Conservation (phyloP, 1,140 invertebrate species). For the Pogonus chalceus region DNA sequence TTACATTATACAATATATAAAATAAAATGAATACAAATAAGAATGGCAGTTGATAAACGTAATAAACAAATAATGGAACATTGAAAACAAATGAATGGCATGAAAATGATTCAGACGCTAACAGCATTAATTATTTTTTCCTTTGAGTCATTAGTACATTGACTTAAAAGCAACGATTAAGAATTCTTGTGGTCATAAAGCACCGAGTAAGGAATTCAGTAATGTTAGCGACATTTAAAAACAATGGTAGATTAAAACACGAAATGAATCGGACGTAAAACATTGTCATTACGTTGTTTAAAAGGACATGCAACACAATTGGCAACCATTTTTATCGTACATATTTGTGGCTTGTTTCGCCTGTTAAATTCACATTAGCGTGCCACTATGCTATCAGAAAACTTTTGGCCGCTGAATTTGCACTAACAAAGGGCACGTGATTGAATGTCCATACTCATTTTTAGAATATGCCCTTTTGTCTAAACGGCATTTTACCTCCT, state of each 20-base stretch:
- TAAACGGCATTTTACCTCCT: too few relatives aligned
- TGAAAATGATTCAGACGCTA: neutral
- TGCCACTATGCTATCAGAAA: neutral
- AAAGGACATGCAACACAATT: neutral
- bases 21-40: too few relatives aligned
- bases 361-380: neutral
- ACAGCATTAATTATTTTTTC: neutral
- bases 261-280: neutral
- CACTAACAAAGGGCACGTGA: conserved; percentile 4
- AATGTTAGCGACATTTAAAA: neutral
- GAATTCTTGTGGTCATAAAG: neutral
- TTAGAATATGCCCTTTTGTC: too few relatives aligned
- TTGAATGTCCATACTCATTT: too few relatives aligned
- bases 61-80: neutral
- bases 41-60: neutral
- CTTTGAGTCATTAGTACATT: neutral
- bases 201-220: neutral
- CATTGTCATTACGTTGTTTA: neutral
- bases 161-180: neutral
- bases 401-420: neutral
- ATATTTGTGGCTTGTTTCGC: neutral
- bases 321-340: neutral
- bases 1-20: too few relatives aligned
- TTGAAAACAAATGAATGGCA: neutral
- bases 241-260: neutral